phyloP scores from a whole-genome alignment of 2,797 vertebrate genomes.

The Hapalemur alaotrensis region DNA sequence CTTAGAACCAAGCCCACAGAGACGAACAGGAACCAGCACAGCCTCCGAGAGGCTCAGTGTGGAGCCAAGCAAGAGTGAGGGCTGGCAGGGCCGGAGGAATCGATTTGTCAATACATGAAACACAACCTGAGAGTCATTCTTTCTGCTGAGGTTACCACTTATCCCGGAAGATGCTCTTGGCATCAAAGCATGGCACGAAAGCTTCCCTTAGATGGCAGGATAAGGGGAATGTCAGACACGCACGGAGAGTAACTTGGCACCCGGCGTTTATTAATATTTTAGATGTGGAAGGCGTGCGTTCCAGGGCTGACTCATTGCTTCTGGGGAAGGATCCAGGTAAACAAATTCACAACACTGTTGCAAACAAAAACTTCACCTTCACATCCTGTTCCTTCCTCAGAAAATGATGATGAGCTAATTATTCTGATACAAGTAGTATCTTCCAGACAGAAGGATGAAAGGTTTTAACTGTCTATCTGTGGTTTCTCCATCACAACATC shows the following conservation, averaged over 20 bases:
- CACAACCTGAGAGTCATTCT: conserved; percentile 31
- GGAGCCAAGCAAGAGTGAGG: neutral
- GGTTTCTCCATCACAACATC: neutral
- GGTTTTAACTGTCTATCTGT: neutral
- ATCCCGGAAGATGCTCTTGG: conserved; percentile 68
- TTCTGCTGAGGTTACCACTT: conserved; percentile 70
- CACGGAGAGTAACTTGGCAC: conserved; percentile 62
- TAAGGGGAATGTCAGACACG: conserved; percentile 59
- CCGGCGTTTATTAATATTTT: conserved; percentile 66
- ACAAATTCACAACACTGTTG: conserved; percentile 13
- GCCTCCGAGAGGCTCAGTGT: neutral
- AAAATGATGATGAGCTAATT: neutral
- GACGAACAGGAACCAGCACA: neutral
- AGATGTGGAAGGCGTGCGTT: neutral
- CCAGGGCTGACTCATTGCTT: conserved; percentile 30
- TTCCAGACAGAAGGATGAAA: neutral
- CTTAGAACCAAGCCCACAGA: neutral
- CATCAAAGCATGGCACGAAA: conserved; percentile 33
- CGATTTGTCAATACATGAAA: conserved; percentile 57
- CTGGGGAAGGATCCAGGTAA: conserved; percentile 36
- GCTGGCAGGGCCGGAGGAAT: conserved; percentile 24
- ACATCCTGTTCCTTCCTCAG: neutral
- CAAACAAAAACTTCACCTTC: conserved; percentile 3
- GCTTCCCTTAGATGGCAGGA: conserved; percentile 58
- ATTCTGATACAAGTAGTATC: neutral